Percentiles rank a stretch among this genome's conserved stretches.
phyloP scores from a whole-genome alignment of 2,888 invertebrate genomes.

The Lepeophtheirus nordmannii region DNA sequence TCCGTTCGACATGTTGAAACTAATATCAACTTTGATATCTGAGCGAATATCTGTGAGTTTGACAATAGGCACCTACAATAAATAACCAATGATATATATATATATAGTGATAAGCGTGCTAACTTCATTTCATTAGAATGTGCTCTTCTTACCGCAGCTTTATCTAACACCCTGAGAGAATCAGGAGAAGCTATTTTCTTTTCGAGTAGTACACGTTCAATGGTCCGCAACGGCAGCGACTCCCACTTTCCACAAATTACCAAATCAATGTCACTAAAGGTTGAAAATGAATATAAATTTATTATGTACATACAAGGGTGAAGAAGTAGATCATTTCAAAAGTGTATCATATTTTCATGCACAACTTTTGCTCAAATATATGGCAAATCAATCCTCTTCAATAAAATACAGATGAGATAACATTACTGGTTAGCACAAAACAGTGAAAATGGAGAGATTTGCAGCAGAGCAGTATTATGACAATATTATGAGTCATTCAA shows the following conservation, averaged over 20 bases:
- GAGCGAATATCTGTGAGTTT: slow-evolving; percentile 77
- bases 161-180: slow-evolving; percentile 87
- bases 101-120: slow-evolving; percentile 8
- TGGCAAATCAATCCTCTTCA: no score
- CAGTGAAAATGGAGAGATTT: no score
- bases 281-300: slow-evolving; percentile 22
- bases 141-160: slow-evolving; percentile 53
- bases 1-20: slow-evolving; percentile 96
- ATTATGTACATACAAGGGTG: background rate
- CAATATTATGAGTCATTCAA: no score
- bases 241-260: slow-evolving; percentile 68
- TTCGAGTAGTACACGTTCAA: slow-evolving; percentile 75
- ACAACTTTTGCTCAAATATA: no score
- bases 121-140: background rate
- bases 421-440: no score
- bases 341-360: no score
- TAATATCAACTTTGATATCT: slow-evolving; percentile 91
- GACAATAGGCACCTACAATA: slow-evolving; percentile 67
- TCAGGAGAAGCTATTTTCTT: slow-evolving; percentile 74
- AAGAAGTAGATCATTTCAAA: no score
- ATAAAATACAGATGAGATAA: no score
- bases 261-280: slow-evolving; percentile 53
- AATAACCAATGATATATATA: slow-evolving; percentile 10
- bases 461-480: no score
- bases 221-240: slow-evolving; percentile 69